Evolutionary conservation across 2,797 vertebrate genomes (phyloP).

Genomic region (Acanthopagrus latus): DNA sequence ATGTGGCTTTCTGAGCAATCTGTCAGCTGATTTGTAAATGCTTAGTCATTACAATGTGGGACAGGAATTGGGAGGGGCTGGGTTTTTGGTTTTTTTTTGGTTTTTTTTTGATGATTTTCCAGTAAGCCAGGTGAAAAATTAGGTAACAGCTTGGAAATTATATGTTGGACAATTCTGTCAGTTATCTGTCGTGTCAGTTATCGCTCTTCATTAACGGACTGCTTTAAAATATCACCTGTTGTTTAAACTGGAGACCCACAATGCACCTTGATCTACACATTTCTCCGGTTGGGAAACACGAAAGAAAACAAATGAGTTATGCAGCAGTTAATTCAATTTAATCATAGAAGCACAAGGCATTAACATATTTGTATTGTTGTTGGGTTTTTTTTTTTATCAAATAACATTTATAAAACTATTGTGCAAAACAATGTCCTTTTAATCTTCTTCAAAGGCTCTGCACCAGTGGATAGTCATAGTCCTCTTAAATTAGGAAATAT

Average conservation of each 20-base stretch:
- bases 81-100: background rate
- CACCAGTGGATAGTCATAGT: slow-evolving; percentile 88
- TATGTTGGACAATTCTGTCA: slow-evolving; percentile 11
- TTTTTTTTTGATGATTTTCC: slow-evolving; percentile 18
- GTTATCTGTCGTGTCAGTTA: background rate
- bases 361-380: slow-evolving; percentile 81
- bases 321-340: slow-evolving; percentile 93
- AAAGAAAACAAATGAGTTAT: slow-evolving; percentile 89
- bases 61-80: slow-evolving; percentile 30
- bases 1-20: slow-evolving; percentile 35
- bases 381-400: slow-evolving; percentile 85
- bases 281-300: slow-evolving; percentile 28
- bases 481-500: slow-evolving; percentile 89
- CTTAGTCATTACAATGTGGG: slow-evolving; percentile 57
- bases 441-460: slow-evolving; percentile 87
- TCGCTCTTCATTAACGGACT: slow-evolving; percentile 13
- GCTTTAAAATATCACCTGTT: background rate
- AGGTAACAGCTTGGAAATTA: slow-evolving; percentile 20
- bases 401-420: slow-evolving; percentile 94
- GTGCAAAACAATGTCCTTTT: slow-evolving; percentile 94
- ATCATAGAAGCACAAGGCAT: slow-evolving; percentile 98
- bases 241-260: slow-evolving; percentile 12
- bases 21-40: slow-evolving; percentile 59
- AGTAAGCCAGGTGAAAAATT: slow-evolving; percentile 26
- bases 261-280: slow-evolving; percentile 23